Conservation (phyloP, 1,140 invertebrate genomes). For the Carcinoscorpius rotundicauda region DNA sequence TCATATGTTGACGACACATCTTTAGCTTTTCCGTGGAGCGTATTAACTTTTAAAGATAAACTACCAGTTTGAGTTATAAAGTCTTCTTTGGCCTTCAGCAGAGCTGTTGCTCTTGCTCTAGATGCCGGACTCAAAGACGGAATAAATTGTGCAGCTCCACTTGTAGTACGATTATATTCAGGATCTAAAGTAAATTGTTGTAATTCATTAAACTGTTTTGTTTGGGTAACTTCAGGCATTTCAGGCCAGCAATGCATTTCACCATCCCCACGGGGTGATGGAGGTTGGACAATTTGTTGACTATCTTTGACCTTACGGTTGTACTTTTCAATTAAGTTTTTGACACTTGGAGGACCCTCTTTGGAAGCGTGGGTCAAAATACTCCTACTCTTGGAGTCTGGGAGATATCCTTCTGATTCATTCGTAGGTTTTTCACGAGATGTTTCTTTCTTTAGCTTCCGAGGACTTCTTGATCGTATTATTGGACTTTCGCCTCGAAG, state of each 20-base stretch:
- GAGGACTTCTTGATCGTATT: no score
- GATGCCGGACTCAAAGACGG: slow-evolving; percentile 9
- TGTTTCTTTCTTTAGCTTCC: no score
- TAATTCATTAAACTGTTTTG: background rate
- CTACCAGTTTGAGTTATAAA: slow-evolving; percentile 5
- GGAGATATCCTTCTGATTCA: no score
- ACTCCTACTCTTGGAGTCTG: no score
- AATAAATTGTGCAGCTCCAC: background rate
- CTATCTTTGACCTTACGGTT: slow-evolving; percentile 13
- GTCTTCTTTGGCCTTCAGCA: slow-evolving; percentile 10
- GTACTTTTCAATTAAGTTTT: slow-evolving; percentile 13
- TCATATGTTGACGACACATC: no score
- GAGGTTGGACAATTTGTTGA: slow-evolving; percentile 4
- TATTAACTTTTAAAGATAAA: no score
- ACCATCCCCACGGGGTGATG: background rate
- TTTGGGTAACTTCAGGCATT: slow-evolving; percentile 7
- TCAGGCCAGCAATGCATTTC: background rate
- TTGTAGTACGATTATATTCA: background rate
- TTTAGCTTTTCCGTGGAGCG: no score
- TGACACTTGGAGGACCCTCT: slow-evolving; percentile 13
- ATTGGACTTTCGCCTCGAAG: no score
- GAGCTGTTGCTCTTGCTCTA: slow-evolving; percentile 3
- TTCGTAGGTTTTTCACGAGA: no score
- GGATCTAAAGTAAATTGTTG: slow-evolving; percentile 2
- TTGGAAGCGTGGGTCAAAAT: background rate